Conservation (phyloP, 1,140 invertebrate genomes). For the Metopolophium dirhodum region DNA sequence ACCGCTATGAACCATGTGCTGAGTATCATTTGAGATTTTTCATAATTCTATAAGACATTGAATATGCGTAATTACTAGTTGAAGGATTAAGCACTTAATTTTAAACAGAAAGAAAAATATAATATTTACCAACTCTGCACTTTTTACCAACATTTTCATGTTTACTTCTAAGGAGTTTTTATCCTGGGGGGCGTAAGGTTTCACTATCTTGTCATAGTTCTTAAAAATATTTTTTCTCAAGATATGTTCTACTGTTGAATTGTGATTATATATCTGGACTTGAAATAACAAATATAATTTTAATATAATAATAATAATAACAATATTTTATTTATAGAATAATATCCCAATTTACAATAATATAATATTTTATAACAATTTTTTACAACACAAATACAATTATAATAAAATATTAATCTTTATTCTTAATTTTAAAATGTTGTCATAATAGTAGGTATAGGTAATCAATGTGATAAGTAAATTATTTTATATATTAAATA, state of each 20-base stretch:
- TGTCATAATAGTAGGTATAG: too few relatives aligned
- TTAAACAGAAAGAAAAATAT: neutral
- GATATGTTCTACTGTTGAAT: neutral
- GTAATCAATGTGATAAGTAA: too few relatives aligned
- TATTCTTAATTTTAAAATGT: too few relatives aligned
- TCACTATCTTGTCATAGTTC: conserved; percentile 37
- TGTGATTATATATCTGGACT: neutral
- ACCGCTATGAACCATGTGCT: conserved; percentile 42
- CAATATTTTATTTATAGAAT: too few relatives aligned
- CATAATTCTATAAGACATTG: conserved; percentile 45
- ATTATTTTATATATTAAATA: too few relatives aligned
- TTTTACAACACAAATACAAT: too few relatives aligned
- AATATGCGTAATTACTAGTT: neutral
- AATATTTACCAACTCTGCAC: conserved; percentile 46
- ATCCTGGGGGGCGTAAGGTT: neutral
- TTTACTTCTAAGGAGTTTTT: neutral
- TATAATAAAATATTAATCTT: too few relatives aligned
- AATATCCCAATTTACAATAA: too few relatives aligned
- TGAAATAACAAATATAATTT: conserved; percentile 6
- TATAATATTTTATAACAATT: too few relatives aligned
- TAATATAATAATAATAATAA: neutral
- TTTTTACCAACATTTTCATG: neutral
- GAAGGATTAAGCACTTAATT: neutral
- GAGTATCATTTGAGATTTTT: conserved; percentile 47
- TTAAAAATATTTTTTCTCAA: conserved; percentile 21